Conservation (phyloP, 2,797 vertebrate species). For the Pseudochirops corinnae region DNA sequence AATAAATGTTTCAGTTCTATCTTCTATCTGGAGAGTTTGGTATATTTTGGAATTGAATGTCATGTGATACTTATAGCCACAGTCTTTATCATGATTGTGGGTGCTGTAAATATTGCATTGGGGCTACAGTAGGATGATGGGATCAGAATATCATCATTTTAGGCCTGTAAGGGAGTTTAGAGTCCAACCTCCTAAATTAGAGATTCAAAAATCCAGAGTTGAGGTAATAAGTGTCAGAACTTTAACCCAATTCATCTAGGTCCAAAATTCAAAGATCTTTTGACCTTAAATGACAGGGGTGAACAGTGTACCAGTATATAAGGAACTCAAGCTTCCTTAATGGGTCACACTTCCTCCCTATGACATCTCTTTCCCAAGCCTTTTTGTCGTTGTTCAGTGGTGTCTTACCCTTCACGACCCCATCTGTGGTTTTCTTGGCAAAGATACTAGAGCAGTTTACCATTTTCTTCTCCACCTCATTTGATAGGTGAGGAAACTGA, state of each 20-base stretch:
- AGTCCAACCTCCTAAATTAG: neutral
- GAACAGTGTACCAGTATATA: neutral
- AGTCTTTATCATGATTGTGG: no score
- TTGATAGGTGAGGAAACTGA: neutral
- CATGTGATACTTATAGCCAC: no score
- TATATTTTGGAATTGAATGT: no score
- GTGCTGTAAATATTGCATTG: no score
- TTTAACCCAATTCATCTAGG: neutral
- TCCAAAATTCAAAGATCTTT: neutral
- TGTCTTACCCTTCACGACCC: neutral
- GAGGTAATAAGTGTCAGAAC: neutral
- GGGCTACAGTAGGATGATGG: neutral
- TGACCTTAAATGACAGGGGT: neutral
- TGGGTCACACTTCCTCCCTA: neutral
- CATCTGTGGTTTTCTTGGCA: neutral
- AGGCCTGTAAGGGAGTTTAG: neutral
- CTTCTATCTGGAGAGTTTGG: no score
- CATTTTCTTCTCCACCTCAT: neutral
- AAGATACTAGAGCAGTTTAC: neutral
- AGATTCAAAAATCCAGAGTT: neutral
- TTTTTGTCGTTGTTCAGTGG: neutral
- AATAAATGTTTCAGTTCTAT: no score
- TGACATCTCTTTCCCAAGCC: neutral
- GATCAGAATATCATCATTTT: neutral
- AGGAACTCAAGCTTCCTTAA: neutral